Percentiles rank a stretch among this genome's conserved stretches.
Conservation (phyloP, 2,113 vertebrate species). For the Eptesicus fuscus region DNA sequence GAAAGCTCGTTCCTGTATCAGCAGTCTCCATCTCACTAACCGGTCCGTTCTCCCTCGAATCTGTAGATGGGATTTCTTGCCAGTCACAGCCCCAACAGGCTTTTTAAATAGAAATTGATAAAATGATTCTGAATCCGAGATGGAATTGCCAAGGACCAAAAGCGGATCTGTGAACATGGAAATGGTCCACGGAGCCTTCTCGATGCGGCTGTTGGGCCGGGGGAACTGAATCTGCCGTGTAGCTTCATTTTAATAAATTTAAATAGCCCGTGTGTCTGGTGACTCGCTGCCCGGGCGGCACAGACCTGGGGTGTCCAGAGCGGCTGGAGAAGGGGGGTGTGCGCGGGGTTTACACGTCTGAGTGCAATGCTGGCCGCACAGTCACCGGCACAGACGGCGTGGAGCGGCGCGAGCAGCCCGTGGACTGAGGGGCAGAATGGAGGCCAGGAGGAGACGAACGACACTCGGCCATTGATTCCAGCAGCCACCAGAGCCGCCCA, state of each 20-base stretch:
- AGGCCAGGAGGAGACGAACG: neutral
- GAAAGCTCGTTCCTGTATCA: neutral
- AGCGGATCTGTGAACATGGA: neutral
- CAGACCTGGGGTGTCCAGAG: rapidly evolving
- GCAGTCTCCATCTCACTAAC: neutral
- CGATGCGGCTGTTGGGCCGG: neutral
- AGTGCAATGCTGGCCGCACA: neutral
- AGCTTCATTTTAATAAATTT: neutral
- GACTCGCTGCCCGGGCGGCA: rapidly evolving
- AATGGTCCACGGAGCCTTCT: neutral
- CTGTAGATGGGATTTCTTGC: neutral
- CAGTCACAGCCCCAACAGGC: conserved; percentile 2
- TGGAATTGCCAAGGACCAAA: neutral
- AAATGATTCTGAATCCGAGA: conserved; percentile 6
- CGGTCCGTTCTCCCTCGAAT: neutral
- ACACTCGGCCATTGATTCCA: rapidly evolving
- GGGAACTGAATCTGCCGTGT: neutral
- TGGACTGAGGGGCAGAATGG: rapidly evolving
- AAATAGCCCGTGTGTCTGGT: neutral
- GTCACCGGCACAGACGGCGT: rapidly evolving
- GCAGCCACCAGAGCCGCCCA: neutral
- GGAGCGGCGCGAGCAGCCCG: rapidly evolving
- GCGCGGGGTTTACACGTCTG: rapidly evolving
- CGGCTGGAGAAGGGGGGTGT: rapidly evolving
- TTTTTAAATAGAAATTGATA: conserved; percentile 30